phyloP scores from a whole-genome alignment of 2,888 invertebrate species.

The Caradrina clavipalpis region DNA sequence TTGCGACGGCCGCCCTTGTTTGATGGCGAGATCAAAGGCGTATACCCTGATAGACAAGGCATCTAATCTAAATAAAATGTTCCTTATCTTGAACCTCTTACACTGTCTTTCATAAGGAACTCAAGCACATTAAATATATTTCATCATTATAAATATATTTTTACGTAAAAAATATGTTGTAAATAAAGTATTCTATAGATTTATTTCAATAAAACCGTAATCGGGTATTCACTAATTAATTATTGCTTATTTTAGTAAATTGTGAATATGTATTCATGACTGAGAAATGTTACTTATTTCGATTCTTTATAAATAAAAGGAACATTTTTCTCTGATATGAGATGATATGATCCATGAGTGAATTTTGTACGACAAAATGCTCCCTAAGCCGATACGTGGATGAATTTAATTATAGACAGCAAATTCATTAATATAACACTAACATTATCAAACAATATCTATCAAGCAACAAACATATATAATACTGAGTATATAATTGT shows the following conservation, averaged over 20 bases:
- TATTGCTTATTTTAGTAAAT: constrained; percentile 39
- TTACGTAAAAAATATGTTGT: not conserved
- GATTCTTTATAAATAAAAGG: constrained; percentile 62
- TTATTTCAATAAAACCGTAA: constrained; percentile 22
- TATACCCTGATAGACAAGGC: not conserved
- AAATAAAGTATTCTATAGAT: constrained; percentile 1
- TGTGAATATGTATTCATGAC: constrained; percentile 47
- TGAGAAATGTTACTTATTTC: constrained; percentile 54
- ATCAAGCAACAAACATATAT: constrained; percentile 66
- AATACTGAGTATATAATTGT: constrained; percentile 73
- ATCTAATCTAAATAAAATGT: not conserved
- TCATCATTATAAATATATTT: too few species aligned
- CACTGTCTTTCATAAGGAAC: not conserved
- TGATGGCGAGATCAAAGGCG: constrained; percentile 15
- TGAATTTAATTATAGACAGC: constrained; percentile 57
- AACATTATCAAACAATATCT: constrained; percentile 60
- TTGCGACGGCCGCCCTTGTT: not conserved
- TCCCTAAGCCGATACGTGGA: constrained; percentile 64
- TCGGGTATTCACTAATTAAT: constrained; percentile 9
- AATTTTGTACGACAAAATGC: constrained; percentile 81
- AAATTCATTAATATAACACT: constrained; percentile 55
- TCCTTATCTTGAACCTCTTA: not conserved
- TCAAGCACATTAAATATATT: not conserved
- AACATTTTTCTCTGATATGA: constrained; percentile 79
- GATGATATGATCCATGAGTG: constrained; percentile 88